Conservation (phyloP, 2,113 vertebrate genomes). For the Hiodon alosoides region DNA sequence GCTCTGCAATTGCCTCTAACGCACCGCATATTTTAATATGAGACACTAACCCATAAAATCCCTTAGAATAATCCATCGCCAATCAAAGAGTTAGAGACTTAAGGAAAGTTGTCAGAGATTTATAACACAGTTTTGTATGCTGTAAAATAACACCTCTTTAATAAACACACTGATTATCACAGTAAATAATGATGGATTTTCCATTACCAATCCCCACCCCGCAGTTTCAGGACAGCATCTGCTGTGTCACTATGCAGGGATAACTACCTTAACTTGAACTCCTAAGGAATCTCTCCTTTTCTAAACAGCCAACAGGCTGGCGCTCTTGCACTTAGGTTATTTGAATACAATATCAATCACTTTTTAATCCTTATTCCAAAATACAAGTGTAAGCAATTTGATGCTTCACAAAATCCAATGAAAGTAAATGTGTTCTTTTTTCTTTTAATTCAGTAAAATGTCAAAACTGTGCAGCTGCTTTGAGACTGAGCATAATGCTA, state of each 20-base stretch:
- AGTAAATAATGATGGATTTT: conserved; percentile 26
- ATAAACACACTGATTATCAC: neutral
- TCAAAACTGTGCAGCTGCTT: too few relatives aligned
- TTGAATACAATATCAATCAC: neutral
- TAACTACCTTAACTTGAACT: conserved; percentile 47
- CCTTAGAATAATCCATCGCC: neutral
- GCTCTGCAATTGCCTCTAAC: neutral
- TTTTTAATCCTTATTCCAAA: neutral
- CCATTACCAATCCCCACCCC: conserved; percentile 15
- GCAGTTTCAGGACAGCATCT: conserved; percentile 18
- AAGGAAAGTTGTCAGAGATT: neutral
- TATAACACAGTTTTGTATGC: neutral
- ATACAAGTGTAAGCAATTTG: neutral
- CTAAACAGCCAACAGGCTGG: neutral
- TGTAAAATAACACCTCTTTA: neutral
- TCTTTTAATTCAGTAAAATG: neutral
- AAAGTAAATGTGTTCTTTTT: neutral
- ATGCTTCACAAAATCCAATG: neutral
- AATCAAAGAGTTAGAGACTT: neutral
- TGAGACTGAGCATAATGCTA: too few relatives aligned
- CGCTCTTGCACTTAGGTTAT: neutral
- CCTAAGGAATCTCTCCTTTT: conserved; percentile 7
- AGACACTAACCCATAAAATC: neutral
- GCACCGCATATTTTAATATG: neutral
- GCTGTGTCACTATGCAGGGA: conserved; percentile 33